phyloP scores from a whole-genome alignment of 2,797 vertebrate genomes.

The Astyanax mexicanus region DNA sequence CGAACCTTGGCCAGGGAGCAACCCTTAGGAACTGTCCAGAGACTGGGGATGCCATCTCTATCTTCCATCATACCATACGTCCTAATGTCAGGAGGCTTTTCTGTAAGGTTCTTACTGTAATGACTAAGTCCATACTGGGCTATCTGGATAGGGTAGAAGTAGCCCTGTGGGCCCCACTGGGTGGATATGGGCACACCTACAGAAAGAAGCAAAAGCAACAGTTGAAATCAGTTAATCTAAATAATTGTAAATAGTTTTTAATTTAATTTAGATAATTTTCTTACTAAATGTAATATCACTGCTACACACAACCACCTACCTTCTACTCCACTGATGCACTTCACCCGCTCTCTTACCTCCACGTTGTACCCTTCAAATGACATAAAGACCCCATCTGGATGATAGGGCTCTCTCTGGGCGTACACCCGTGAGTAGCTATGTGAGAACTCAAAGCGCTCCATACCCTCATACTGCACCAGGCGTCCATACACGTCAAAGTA shows the following conservation, averaged over 20 bases:
- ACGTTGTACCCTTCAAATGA: conserved; percentile 90
- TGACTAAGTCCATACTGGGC: conserved; percentile 88
- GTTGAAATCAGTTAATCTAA: too few species aligned
- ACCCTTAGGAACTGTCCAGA: conserved; percentile 81
- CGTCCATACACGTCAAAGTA: conserved; percentile 88
- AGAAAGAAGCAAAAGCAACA: not conserved
- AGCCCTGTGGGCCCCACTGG: conserved; percentile 89
- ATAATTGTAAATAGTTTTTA: too few species aligned
- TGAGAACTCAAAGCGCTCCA: conserved; percentile 87
- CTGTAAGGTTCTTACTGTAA: conserved; percentile 89
- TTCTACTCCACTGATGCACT: conserved; percentile 88
- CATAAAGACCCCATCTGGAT: conserved; percentile 88
- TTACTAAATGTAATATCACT: too few species aligned
- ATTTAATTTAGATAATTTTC: too few species aligned
- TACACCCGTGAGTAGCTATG: conserved; percentile 89
- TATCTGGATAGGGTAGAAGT: conserved; percentile 90
- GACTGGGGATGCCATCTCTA: conserved; percentile 33
- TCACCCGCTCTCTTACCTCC: conserved; percentile 86
- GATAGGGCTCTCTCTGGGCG: conserved; percentile 83
- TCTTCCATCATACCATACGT: conserved; percentile 81
- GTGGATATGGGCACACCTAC: conserved; percentile 86
- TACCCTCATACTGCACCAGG: conserved; percentile 80
- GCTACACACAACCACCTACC: conserved; percentile 66
- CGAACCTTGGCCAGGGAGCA: conserved; percentile 75
- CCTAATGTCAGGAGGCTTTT: conserved; percentile 81